Evolutionary conservation across 2,113 vertebrate species (phyloP).

Genomic region (Panthera uncia): DNA sequence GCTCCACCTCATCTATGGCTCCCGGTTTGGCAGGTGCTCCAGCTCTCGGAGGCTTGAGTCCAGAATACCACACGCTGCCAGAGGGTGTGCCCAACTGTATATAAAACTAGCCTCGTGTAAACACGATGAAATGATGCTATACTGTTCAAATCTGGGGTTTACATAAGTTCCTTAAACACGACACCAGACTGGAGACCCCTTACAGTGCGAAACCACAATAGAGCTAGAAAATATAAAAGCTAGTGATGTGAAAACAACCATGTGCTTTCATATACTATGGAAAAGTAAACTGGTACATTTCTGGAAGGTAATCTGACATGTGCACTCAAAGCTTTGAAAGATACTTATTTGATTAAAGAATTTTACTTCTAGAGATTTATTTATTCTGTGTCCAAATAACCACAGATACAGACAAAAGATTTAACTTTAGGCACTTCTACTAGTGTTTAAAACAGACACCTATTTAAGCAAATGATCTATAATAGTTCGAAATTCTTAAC

Average conservation of each 20-base stretch:
- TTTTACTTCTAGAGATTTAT: not conserved
- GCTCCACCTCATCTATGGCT: not conserved
- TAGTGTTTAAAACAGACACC: slow-evolving; percentile 25
- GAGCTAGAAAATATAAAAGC: not conserved
- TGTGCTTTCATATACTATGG: not conserved
- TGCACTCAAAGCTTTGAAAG: not conserved
- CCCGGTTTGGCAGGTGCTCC: not conserved
- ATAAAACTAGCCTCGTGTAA: not conserved
- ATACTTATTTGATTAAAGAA: not conserved
- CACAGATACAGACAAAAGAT: not conserved
- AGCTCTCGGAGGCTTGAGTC: not conserved
- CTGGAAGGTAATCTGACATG: not conserved
- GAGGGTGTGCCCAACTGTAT: not conserved
- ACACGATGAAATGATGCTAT: not conserved
- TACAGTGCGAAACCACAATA: not conserved
- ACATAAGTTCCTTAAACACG: not conserved
- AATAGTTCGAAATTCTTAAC: not conserved
- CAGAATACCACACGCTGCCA: not conserved
- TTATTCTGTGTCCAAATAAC: not conserved
- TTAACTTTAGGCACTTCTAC: slow-evolving; percentile 8
- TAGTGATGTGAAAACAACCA: not conserved
- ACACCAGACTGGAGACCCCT: not conserved
- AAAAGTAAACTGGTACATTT: not conserved
- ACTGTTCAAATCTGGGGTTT: not conserved
- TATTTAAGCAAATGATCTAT: not conserved